Evolutionary conservation across 2,113 vertebrate genomes (phyloP), one percentile per base, ranked within the genome.

Genomic region (Callospermophilus lateralis): DNA sequence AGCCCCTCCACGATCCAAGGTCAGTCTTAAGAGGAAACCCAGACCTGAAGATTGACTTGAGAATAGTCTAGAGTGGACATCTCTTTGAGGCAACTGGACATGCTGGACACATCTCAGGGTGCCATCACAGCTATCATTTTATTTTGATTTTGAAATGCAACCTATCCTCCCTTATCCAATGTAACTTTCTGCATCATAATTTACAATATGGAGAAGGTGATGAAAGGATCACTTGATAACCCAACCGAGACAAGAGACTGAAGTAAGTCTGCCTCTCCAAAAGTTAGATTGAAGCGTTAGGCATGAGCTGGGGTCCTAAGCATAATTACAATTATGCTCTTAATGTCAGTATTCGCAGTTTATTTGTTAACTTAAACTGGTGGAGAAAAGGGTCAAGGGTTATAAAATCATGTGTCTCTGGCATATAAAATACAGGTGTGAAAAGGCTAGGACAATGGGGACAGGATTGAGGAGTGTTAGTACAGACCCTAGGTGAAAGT

Each of bases 1-100:
- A 70, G 99, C 99, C 42, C 99, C 99, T 61, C 99, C 99, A 1
- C 98, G 99, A 96, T 99, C 99, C 98, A 99, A 99, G 99, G 99
- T 99, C 97, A 99, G 99, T 99, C 93, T 37, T 80, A 81, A 51
- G 96, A 93, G 78, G 92, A 74, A 97, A 96, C 93, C 85, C 89
- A 96, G 96, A 94, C 96, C 97, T 92, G 90, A 92, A 39, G 68
- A 76, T 93, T 91, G 88, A 90, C 98, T 90, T 90, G 97, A 89
- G 95, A 93, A 97, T 93, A 89, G 74, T 67, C 37, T 17, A 83
- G 15, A 53, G 73, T 61, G 6, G 78, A n/a, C 51, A 20, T 95
- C 94, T 96, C 88, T 97, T 95, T 84, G 72, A 48, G 94, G 77
- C 48, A 73, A 79, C 8, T 61, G 58, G 61, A 55, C 90, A 39